phyloP scores from a whole-genome alignment of 1,140 invertebrate genomes.

The Chymomyza costata region DNA sequence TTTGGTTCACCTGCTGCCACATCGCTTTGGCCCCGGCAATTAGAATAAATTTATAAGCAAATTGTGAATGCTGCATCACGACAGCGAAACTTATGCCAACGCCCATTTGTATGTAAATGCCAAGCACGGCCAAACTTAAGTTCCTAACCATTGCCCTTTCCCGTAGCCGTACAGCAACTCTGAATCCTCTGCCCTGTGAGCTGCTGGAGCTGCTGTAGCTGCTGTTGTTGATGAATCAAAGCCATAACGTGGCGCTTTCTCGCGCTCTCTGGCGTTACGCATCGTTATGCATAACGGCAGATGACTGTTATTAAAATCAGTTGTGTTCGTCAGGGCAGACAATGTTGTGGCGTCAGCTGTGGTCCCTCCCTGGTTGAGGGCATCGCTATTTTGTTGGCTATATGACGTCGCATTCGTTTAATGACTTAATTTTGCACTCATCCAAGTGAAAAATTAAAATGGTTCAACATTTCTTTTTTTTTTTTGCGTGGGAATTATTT shows the following conservation, averaged over 20 bases:
- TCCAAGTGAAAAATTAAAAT: constrained; percentile 75
- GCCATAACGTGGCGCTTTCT: constrained; percentile 58
- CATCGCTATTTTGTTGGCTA: constrained; percentile 8
- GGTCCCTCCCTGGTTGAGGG: constrained; percentile 8
- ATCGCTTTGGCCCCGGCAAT: constrained; percentile 41
- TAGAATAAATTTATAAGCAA: constrained; percentile 65
- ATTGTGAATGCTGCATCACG: constrained; percentile 37
- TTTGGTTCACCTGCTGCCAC: constrained; percentile 21
- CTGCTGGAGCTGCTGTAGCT: background rate
- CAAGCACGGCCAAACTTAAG: constrained; percentile 41
- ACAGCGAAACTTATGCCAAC: constrained; percentile 58
- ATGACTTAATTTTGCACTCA: constrained; percentile 74
- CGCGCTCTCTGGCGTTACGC: constrained; percentile 55
- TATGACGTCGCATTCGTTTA: constrained; percentile 58
- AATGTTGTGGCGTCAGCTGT: constrained; percentile 7
- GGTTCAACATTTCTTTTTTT: constrained; percentile 38
- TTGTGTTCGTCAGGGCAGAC: constrained; percentile 54
- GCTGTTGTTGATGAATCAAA: constrained; percentile 59
- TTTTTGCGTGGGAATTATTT: constrained; percentile 13
- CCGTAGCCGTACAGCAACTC: constrained; percentile 30
- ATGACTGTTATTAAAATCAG: constrained; percentile 74
- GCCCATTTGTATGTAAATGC: constrained; percentile 70
- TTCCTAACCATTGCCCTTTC: too few species aligned
- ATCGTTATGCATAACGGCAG: constrained; percentile 73
- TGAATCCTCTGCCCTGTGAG: constrained; percentile 12